These are phyloP conservation scores for Vanacampus margaritifer DNA, from an alignment of 2,113 vertebrate genomes.

Conservation along the genomic window DNA sequence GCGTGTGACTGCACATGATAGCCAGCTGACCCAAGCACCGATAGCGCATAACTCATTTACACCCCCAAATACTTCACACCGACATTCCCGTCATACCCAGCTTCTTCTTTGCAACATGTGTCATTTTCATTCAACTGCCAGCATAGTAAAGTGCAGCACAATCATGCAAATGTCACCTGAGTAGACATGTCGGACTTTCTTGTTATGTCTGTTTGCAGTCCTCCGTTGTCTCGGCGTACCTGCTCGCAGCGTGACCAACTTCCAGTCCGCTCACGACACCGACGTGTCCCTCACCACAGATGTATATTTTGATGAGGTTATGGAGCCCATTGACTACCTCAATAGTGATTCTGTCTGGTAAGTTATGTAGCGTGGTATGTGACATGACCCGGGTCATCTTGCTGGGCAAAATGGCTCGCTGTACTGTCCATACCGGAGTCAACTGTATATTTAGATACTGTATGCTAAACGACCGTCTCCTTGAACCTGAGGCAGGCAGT, in stretches of 20 bases:
- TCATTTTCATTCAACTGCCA: slow-evolving; percentile 42
- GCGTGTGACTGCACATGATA: slow-evolving; percentile 17
- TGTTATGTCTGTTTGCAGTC: slow-evolving; percentile 66
- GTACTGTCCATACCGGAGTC: slow-evolving; percentile 28
- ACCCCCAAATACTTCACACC: slow-evolving; percentile 43
- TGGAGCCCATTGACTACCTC: slow-evolving; percentile 79
- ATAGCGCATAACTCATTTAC: slow-evolving; percentile 27
- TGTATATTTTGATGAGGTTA: slow-evolving; percentile 84
- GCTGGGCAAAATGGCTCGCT: background rate
- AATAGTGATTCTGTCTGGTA: slow-evolving; percentile 89
- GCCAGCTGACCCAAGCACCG: slow-evolving; percentile 37
- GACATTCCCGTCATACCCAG: slow-evolving; percentile 59
- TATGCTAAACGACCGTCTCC: slow-evolving; percentile 2
- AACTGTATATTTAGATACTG: slow-evolving; percentile 32
- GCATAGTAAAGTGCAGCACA: slow-evolving; percentile 14
- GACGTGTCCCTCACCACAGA: slow-evolving; percentile 89
- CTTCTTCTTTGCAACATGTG: slow-evolving; percentile 41
- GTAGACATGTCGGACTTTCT: slow-evolving; percentile 6
- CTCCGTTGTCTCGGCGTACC: slow-evolving; percentile 87
- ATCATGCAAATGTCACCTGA: background rate
- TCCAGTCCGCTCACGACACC: slow-evolving; percentile 91
- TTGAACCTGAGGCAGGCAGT: slow-evolving; percentile 20
- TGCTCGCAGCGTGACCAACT: slow-evolving; percentile 86
- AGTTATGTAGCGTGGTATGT: slow-evolving; percentile 38
- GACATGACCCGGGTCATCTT: background rate